Conservation (phyloP, 64 coral and sea anemone species). For the Montipora foliosa region DNA sequence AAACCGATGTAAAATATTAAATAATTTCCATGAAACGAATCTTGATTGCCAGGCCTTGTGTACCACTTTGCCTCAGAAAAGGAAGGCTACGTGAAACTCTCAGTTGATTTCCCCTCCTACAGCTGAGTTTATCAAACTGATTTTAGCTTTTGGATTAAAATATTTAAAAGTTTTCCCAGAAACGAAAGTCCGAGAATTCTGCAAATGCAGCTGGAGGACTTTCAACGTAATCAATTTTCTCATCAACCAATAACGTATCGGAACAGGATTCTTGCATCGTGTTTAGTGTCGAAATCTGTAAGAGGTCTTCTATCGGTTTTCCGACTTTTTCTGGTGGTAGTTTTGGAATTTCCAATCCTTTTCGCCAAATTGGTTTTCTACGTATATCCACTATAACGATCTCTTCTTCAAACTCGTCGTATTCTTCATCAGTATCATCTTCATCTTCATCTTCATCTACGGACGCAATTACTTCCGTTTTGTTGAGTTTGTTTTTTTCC, state of each 20-base stretch:
- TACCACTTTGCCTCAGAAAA: no score
- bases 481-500: constrained; percentile 6
- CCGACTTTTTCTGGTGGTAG: constrained; percentile 9
- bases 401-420: constrained; percentile 51
- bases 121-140: no score
- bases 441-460: constrained; percentile 16
- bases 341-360: constrained; percentile 18
- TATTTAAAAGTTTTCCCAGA: background rate
- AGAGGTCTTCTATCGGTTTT: constrained; percentile 1
- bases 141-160: background rate
- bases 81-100: no score
- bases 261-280: background rate
- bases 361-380: constrained; percentile 18
- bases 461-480: background rate
- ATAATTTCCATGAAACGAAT: no score
- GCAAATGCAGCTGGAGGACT: background rate
- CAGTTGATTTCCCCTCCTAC: no score
- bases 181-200: background rate
- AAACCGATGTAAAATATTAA: no score
- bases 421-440: constrained; percentile 18
- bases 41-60: no score
- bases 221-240: constrained; percentile 27
- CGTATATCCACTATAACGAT: constrained; percentile 9
- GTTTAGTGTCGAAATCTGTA: background rate
- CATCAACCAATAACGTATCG: constrained; percentile 3